A percentile compares a stretch with the other conserved stretches of the same genome.
These are phyloP conservation scores for Drosophila acutilabella DNA, from an alignment of 2,888 invertebrate species.

Conservation along the genomic window DNA sequence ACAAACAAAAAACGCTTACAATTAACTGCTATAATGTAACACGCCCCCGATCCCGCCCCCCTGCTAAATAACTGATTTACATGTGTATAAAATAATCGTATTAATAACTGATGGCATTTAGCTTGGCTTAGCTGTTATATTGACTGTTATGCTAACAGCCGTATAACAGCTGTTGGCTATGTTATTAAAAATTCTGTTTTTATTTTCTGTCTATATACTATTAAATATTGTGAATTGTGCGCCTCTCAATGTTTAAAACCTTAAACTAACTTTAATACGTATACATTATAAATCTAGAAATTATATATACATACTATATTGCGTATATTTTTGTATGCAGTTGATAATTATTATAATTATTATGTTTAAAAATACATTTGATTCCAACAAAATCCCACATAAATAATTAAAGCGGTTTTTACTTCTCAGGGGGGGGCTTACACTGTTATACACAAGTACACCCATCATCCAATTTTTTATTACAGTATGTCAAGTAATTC, in stretches of 20 bases:
- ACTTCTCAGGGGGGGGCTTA: background rate
- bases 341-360: constrained; percentile 50
- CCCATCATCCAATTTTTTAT: too few relatives aligned
- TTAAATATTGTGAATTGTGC: constrained; percentile 26
- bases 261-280: constrained; percentile 30
- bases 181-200: background rate
- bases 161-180: constrained; percentile 40
- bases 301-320: constrained; percentile 23
- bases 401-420: background rate
- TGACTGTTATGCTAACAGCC: constrained; percentile 29
- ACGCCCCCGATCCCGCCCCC: background rate
- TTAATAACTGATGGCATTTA: constrained; percentile 11
- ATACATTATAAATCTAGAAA: constrained; percentile 34
- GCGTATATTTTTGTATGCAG: constrained; percentile 64
- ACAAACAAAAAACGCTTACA: constrained; percentile 35
- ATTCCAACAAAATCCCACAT: constrained; percentile 43
- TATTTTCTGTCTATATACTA: constrained; percentile 11
- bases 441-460: background rate
- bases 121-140: constrained; percentile 38
- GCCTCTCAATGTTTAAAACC: constrained; percentile 39
- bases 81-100: constrained; percentile 4
- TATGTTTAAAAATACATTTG: constrained; percentile 60
- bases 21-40: constrained; percentile 33
- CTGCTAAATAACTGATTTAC: constrained; percentile 29
- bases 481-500: background rate